Percentiles rank a stretch among this genome's conserved stretches.
Evolutionary conservation across 2,888 invertebrate genomes (phyloP).

Genomic region (Tribolium freemani): DNA sequence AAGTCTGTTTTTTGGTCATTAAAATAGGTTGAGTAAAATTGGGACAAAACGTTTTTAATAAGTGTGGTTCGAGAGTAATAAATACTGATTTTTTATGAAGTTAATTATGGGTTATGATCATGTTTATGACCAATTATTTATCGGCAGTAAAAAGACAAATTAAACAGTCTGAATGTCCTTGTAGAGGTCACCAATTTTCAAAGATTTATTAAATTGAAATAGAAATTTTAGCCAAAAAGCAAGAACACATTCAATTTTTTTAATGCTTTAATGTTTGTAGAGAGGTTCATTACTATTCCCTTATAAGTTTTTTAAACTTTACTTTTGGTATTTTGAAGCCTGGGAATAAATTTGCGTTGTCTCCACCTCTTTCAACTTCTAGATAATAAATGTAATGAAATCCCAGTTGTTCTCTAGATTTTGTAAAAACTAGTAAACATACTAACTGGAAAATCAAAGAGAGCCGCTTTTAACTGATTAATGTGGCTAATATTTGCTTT

Average conservation of each 20-base stretch:
- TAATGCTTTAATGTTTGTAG: too few relatives aligned
- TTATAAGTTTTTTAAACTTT: too few relatives aligned
- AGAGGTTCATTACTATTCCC: too few relatives aligned
- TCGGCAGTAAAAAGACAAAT: background rate
- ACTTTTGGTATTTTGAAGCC: too few relatives aligned
- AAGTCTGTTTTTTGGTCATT: background rate
- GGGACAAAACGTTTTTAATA: too few relatives aligned
- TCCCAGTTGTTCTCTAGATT: background rate
- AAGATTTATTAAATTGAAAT: too few relatives aligned
- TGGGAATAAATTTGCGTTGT: too few relatives aligned
- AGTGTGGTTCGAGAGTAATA: too few relatives aligned
- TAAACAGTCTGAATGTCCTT: background rate
- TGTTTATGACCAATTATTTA: background rate
- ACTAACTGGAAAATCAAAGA: background rate
- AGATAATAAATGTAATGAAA: background rate
- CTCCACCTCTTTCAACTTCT: too few relatives aligned
- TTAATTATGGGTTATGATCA: background rate
- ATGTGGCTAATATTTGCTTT: background rate
- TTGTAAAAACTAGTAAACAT: background rate
- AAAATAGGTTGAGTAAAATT: too few relatives aligned
- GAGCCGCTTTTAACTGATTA: constrained; percentile 5
- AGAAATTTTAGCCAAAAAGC: too few relatives aligned
- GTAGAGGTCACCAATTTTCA: background rate
- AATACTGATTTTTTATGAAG: background rate
- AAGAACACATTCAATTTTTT: too few relatives aligned